Conservation (phyloP, 1,140 invertebrate species). For the Zaprionus lachaisei region DNA sequence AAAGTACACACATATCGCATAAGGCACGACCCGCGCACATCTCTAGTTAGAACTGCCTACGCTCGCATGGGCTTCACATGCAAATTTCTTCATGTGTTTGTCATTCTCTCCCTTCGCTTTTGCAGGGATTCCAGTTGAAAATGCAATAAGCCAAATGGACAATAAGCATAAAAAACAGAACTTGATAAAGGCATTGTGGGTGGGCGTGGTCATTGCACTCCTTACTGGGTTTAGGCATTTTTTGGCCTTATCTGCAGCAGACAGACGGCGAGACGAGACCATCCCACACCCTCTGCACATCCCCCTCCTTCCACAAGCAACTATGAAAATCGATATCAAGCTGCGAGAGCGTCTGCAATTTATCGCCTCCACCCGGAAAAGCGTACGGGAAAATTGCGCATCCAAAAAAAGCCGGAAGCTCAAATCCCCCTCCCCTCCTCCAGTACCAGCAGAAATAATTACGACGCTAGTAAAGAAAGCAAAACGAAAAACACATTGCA, state of each 20-base stretch:
- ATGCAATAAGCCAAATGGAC: slow-evolving; percentile 44
- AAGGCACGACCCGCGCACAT: slow-evolving; percentile 1
- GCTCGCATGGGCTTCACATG: slow-evolving; percentile 14
- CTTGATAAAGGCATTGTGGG: slow-evolving; percentile 12
- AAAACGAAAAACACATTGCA: slow-evolving; percentile 22
- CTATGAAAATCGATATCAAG: slow-evolving; percentile 45
- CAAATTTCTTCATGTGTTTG: slow-evolving; percentile 32
- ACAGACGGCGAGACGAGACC: slow-evolving; percentile 12
- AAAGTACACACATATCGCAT: neutral
- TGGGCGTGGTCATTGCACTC: slow-evolving; percentile 41
- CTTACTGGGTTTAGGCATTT: slow-evolving; percentile 43
- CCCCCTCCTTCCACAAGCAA: slow-evolving; percentile 1
- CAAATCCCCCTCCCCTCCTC: slow-evolving; percentile 23
- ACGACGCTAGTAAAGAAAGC: slow-evolving; percentile 39
- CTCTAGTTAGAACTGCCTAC: slow-evolving; percentile 9
- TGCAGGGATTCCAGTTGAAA: slow-evolving; percentile 28
- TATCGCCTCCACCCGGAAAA: slow-evolving; percentile 49
- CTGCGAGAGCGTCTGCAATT: slow-evolving; percentile 33
- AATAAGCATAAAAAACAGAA: slow-evolving; percentile 14
- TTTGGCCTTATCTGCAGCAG: slow-evolving; percentile 50
- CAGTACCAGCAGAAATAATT: slow-evolving; percentile 52
- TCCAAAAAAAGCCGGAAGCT: slow-evolving; percentile 59
- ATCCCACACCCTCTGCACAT: neutral
- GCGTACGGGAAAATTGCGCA: slow-evolving; percentile 62
- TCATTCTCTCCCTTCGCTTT: slow-evolving; percentile 6